Conservation (phyloP, 23 tunicate genomes). For the Clavelina lepadiformis region DNA sequence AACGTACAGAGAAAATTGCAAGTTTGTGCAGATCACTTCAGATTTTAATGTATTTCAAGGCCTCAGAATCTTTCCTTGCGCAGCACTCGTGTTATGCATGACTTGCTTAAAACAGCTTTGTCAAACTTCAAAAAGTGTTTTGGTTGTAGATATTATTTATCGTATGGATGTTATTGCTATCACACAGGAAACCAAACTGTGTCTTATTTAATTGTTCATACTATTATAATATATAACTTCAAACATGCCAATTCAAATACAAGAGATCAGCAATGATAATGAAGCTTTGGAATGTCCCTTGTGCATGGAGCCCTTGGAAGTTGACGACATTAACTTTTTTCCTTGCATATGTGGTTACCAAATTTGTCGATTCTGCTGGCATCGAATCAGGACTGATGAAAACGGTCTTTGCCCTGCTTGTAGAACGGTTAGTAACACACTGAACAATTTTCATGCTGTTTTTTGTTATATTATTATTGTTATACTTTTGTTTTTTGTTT, state of each 20-base stretch:
- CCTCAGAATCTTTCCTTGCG: too few species aligned
- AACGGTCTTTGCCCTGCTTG: conserved; percentile 93
- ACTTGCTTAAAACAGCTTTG: too few species aligned
- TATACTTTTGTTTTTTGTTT: too few species aligned
- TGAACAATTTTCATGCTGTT: too few species aligned
- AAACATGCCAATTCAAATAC: conserved; percentile 85
- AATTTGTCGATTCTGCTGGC: conserved; percentile 99
- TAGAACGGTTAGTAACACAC: conserved; percentile 73
- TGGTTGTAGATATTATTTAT: too few species aligned
- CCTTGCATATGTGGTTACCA: conserved; percentile 98
- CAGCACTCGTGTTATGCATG: too few species aligned
- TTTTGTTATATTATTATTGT: too few species aligned
- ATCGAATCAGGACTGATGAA: conserved; percentile 79
- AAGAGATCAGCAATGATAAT: conserved; percentile 69
- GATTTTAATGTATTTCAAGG: too few species aligned
- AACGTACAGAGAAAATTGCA: too few species aligned
- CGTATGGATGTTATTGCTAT: too few species aligned
- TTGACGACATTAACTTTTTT: conserved; percentile 90
- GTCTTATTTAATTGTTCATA: background rate
- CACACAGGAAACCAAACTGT: background rate
- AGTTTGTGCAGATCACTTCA: too few species aligned
- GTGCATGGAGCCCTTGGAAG: conserved; percentile 87
- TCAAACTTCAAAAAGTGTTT: too few species aligned
- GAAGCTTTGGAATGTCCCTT: conserved; percentile 93
- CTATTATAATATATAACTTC: background rate